Conservation (phyloP, 2,113 vertebrate species). For the Morone chrysops region DNA sequence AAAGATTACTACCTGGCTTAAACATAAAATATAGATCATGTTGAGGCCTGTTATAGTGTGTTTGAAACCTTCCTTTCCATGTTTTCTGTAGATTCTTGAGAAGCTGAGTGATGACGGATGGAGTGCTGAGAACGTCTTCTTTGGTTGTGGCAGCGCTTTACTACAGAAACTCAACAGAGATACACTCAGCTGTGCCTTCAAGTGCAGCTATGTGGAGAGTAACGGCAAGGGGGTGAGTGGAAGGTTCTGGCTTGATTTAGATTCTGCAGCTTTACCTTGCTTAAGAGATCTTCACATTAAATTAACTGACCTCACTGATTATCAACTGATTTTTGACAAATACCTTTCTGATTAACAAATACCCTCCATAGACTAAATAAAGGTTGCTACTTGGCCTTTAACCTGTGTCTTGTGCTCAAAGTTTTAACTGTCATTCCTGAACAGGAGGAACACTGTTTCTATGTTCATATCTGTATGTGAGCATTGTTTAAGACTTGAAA, state of each 20-base stretch:
- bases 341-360: not conserved
- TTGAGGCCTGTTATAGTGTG: not conserved
- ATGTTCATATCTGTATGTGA: no score
- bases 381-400: not conserved
- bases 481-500: no score
- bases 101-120: slow-evolving; percentile 82
- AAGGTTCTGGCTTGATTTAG: not conserved
- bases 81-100: slow-evolving; percentile 76
- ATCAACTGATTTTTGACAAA: not conserved
- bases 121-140: slow-evolving; percentile 84
- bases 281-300: not conserved
- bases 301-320: not conserved
- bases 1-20: not conserved
- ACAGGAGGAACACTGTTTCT: not conserved
- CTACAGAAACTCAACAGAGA: slow-evolving; percentile 87
- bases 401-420: not conserved
- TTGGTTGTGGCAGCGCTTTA: slow-evolving; percentile 83
- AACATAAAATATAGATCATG: not conserved
- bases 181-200: slow-evolving; percentile 84
- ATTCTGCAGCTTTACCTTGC: not conserved
- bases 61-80: not conserved
- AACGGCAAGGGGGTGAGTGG: slow-evolving; percentile 80
- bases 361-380: not conserved
- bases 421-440: not conserved
- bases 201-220: slow-evolving; percentile 86